These are phyloP conservation scores for Turritopsis dohrnii DNA, from an alignment of 30 jellyfish, hydroid and myxozoan genomes.

Conservation along the genomic window DNA sequence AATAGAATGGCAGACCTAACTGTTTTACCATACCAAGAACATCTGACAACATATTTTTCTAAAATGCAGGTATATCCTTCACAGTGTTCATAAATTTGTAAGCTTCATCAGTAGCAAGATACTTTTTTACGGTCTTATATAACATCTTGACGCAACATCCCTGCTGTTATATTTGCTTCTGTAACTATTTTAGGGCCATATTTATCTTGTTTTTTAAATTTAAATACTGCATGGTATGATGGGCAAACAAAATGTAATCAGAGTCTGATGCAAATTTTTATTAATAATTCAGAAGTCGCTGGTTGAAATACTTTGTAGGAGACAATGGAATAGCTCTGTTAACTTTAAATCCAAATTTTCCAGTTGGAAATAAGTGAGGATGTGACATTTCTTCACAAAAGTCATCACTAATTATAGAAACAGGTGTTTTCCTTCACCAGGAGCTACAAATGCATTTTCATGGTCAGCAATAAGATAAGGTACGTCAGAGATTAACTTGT, in stretches of 20 bases:
- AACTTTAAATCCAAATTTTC: constrained; percentile 8
- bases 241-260: background rate
- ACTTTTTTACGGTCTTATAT: background rate
- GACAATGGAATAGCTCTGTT: background rate
- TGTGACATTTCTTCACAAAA: background rate
- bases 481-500: background rate
- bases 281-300: constrained; percentile 12
- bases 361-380: constrained; percentile 18
- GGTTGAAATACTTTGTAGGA: too few relatives aligned
- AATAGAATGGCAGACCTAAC: too few relatives aligned
- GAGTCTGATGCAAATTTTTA: constrained; percentile 15
- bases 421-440: constrained; percentile 7
- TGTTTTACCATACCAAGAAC: too few relatives aligned
- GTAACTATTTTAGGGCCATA: background rate
- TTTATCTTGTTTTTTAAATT: background rate
- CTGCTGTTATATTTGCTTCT: background rate
- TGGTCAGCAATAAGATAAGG: background rate
- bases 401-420: background rate
- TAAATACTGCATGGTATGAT: background rate
- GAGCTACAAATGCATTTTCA: constrained; percentile 4
- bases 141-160: background rate
- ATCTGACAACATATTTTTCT: too few relatives aligned
- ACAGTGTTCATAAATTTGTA: constrained; percentile 11
- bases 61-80: background rate
- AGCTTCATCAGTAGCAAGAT: constrained; percentile 4